phyloP scores from a whole-genome alignment of 2,888 invertebrate species.

The Drosophila basisetae region DNA sequence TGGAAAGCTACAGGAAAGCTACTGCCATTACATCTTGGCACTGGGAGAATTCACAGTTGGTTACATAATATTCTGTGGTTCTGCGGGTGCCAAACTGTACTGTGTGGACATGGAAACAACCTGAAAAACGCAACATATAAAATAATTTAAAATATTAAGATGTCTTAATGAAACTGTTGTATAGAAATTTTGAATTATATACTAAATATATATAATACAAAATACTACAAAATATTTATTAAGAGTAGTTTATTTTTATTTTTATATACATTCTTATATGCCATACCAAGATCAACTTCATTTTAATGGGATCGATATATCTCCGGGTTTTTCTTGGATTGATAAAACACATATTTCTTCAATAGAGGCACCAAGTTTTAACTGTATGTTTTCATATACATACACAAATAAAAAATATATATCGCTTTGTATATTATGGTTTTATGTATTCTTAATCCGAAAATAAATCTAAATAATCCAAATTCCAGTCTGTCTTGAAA shows the following conservation, averaged over 20 bases:
- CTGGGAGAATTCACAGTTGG: slow-evolving; percentile 86
- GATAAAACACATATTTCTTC: not conserved
- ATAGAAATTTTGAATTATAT: not conserved
- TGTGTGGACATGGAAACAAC: slow-evolving; percentile 44
- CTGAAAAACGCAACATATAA: not conserved
- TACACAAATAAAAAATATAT: not conserved
- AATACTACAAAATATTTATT: not conserved
- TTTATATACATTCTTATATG: not conserved
- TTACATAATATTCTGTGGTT: slow-evolving; percentile 84
- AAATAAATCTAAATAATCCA: not conserved
- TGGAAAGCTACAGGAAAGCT: slow-evolving; percentile 23
- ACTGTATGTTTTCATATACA: not conserved
- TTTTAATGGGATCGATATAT: not conserved
- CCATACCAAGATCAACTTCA: not conserved
- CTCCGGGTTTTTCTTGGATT: not conserved
- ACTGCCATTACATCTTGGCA: slow-evolving; percentile 84
- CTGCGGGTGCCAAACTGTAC: slow-evolving; percentile 86
- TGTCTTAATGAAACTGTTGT: not conserved
- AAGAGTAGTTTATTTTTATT: not conserved
- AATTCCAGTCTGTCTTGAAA: not conserved
- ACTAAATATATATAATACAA: not conserved
- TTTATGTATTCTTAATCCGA: not conserved
- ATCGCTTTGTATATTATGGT: not conserved
- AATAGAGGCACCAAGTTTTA: not conserved
- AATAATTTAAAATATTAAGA: not conserved